Base-by-base conservation (phyloP, 1,140 invertebrate genomes). In the Habropoda laboriosa region DNA sequence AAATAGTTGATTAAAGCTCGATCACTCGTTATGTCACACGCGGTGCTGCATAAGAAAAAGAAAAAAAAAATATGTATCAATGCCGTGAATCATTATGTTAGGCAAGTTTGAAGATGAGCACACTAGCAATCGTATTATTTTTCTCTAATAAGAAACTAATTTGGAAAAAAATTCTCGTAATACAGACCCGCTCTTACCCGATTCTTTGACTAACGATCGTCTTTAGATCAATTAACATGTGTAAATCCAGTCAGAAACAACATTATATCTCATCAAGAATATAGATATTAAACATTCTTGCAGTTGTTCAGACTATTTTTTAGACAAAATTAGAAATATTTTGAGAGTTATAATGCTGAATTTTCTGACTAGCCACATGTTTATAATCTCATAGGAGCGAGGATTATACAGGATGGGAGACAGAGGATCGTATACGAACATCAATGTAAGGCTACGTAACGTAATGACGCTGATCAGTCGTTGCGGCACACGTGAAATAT, bases 391-490 rank as follows among this genome's bases (percentile, higher is more conserved):
- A 24, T 24, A 70, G 27, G 18, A 24, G n/a, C 7, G 35, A 18
- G 61, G 38, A 42, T 42, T 12, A 18, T 63, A 35, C 2, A 18
- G 42, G 21, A 27, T 0, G 18, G 40, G 63, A 5, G n/a, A 66
- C 27, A 35, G 6, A 35, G 35, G 35, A 24, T 61, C 5, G 61
- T 58, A 61, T 35, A 61, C 32, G n/a, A 76, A 92, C 91, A 92
- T 93, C 92, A 93, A 93, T 93, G 92, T 93, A 90, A 93, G 92
- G 92, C 92, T 92, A 92, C 91, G 82, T 93, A 93, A 92, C 91
- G 90, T 93, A 92, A 93, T 93, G 90, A 89, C 86, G 87, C 88
- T 86, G 85, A 87, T 87, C 90, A 90, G 88, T 90, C 92, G 92
- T 91, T 91, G 87, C 90, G 89, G 92, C 91, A 89, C 92, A 88